Conservation (phyloP, 2,797 vertebrate genomes). For the Sebastes hubbsi region DNA sequence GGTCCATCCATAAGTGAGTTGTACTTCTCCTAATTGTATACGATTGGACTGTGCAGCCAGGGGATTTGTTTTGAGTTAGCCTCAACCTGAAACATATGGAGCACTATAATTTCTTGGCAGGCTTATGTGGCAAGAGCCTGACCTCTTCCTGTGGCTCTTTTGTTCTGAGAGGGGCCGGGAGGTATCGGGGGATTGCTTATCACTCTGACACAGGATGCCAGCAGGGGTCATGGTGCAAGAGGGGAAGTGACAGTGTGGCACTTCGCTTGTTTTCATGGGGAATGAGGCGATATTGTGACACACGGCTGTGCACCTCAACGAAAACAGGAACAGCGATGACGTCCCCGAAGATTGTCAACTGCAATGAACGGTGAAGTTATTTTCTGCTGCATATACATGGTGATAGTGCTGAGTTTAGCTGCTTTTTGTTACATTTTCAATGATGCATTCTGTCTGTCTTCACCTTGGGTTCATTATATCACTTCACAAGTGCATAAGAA, state of each 20-base stretch:
- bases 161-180: constrained; percentile 65
- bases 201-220: constrained; percentile 79
- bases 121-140: constrained; percentile 57
- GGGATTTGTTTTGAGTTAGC: constrained; percentile 71
- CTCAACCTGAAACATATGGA: constrained; percentile 76
- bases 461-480: background rate
- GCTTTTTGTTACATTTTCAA: background rate
- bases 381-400: background rate
- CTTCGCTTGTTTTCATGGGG: constrained; percentile 73
- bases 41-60: constrained; percentile 45
- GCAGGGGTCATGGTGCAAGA: constrained; percentile 71
- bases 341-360: constrained; percentile 44
- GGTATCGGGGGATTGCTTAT: constrained; percentile 78
- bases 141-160: constrained; percentile 78
- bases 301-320: constrained; percentile 52
- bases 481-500: background rate
- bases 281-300: constrained; percentile 69
- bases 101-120: constrained; percentile 70
- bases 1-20: constrained; percentile 53
- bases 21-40: constrained; percentile 61
- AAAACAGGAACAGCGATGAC: constrained; percentile 69
- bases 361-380: constrained; percentile 6
- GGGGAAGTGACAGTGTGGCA: constrained; percentile 77
- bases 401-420: background rate
- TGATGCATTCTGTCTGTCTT: background rate